Percentiles rank a stretch among this genome's conserved stretches.
phyloP scores from a whole-genome alignment of 2,797 vertebrate species.

The Peromyscus aztecus region DNA sequence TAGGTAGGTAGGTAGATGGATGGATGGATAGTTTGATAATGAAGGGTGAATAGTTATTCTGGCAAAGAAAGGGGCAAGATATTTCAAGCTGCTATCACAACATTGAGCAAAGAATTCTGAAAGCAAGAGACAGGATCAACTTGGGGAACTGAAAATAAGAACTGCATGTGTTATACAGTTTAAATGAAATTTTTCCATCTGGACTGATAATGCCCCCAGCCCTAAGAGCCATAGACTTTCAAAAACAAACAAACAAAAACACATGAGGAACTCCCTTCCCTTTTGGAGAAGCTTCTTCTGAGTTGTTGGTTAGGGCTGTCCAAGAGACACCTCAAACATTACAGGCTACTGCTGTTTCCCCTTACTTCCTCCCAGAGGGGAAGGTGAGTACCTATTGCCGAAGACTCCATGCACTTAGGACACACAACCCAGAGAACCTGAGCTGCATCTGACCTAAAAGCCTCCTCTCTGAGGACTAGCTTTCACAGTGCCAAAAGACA shows the following conservation, averaged over 20 bases:
- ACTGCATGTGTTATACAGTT: neutral
- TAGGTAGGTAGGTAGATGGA: neutral
- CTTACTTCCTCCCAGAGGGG: too few relatives aligned
- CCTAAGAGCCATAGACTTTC: neutral
- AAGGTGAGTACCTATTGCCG: neutral
- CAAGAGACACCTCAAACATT: neutral
- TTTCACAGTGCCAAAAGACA: neutral
- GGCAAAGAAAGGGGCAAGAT: neutral
- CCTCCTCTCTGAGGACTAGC: neutral
- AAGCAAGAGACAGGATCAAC: neutral
- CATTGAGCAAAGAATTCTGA: neutral
- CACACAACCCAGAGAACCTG: neutral
- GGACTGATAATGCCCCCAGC: neutral
- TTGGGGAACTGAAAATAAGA: conserved; percentile 13
- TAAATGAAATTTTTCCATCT: neutral
- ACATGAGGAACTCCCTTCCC: neutral
- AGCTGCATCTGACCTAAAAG: neutral
- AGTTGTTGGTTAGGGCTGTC: neutral
- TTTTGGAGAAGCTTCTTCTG: neutral
- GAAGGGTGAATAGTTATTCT: conserved; percentile 5
- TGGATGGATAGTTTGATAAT: neutral
- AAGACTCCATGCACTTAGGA: neutral
- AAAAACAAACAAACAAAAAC: neutral
- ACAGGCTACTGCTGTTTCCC: neutral
- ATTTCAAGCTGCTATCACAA: conserved; percentile 17